Percentiles rank a stretch among this genome's conserved stretches.
Evolutionary conservation across 2,888 invertebrate genomes (phyloP).

Genomic region (Diplazon laetatorius): DNA sequence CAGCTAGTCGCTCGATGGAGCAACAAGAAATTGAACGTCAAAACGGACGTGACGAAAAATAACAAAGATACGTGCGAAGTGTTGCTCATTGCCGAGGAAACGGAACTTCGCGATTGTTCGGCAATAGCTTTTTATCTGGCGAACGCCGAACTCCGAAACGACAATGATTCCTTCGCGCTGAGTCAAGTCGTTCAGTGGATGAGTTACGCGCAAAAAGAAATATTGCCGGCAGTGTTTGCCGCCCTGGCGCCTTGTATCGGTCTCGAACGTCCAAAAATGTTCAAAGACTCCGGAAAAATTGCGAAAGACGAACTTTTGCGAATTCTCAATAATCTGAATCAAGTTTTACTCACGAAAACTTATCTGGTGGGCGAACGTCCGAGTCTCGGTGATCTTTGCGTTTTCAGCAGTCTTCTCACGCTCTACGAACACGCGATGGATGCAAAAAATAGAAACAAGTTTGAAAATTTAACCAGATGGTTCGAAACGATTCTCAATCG

Average conservation of each 20-base stretch:
- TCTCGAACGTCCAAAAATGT: conserved; percentile 31
- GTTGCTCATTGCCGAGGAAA: conserved; percentile 68
- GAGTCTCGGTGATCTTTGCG: conserved; percentile 81
- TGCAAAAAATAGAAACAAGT: conserved; percentile 70
- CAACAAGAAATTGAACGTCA: conserved; percentile 69
- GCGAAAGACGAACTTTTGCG: conserved; percentile 74
- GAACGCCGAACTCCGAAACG: conserved; percentile 73
- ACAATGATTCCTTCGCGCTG: conserved; percentile 70
- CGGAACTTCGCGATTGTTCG: conserved; percentile 74
- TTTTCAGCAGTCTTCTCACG: conserved; percentile 79
- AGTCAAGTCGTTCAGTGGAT: conserved; percentile 82
- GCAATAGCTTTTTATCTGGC: conserved; percentile 80
- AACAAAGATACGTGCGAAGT: conserved; percentile 48
- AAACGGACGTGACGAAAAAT: conserved; percentile 51
- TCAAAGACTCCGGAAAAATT: conserved; percentile 19
- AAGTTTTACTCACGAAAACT: conserved; percentile 77
- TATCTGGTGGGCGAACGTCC: conserved; percentile 81
- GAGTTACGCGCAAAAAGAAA: conserved; percentile 79
- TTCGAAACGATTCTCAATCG: conserved; percentile 81
- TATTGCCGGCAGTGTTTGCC: conserved; percentile 77
- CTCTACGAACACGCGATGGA: conserved; percentile 77
- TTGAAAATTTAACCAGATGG: conserved; percentile 81
- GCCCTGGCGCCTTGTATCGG: conserved; percentile 71
- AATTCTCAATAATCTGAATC: conserved; percentile 75
- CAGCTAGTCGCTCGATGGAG: conserved; percentile 76